These are phyloP conservation scores for Synanthedon tipuliformis DNA, from an alignment of 2,888 invertebrate genomes.

Conservation along the genomic window DNA sequence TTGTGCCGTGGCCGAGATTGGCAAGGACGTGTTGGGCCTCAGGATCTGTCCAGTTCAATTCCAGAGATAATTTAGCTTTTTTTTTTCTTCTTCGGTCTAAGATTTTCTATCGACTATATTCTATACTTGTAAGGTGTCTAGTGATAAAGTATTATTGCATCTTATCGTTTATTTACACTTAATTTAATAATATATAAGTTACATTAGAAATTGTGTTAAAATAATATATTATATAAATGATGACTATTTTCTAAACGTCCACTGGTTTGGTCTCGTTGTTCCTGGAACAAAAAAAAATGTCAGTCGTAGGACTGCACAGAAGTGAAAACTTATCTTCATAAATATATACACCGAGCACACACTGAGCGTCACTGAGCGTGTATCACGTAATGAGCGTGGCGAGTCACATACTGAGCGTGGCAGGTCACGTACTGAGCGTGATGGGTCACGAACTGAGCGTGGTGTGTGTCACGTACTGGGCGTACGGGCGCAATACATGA, in stretches of 20 bases:
- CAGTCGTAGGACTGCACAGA: too few species aligned
- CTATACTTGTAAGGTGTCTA: conserved; percentile 18
- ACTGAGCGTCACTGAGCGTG: too few species aligned
- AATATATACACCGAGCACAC: too few species aligned
- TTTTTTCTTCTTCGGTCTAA: conserved; percentile 5
- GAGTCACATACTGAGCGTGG: too few species aligned
- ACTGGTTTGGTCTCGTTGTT: conserved; percentile 24
- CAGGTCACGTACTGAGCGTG: too few species aligned
- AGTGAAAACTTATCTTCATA: too few species aligned
- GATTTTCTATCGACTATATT: conserved; percentile 13
- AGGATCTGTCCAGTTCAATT: conserved; percentile 77
- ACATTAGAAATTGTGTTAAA: background rate
- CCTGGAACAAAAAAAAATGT: conserved; percentile 19
- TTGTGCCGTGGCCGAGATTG: conserved; percentile 91
- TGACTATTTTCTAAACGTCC: conserved; percentile 4
- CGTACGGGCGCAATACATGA: too few species aligned
- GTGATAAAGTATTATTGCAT: conserved; percentile 14
- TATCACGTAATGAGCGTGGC: too few species aligned
- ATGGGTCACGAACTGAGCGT: too few species aligned
- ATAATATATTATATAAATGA: background rate
- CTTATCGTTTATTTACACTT: conserved; percentile 10
- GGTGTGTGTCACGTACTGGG: too few species aligned
- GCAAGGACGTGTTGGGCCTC: conserved; percentile 89
- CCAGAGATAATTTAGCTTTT: conserved; percentile 39
- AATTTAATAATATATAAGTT: background rate